A percentile compares a stretch with the other conserved stretches of the same genome.
phyloP scores from a whole-genome alignment of 2,888 invertebrate species.

The Ferrisia virgata region DNA sequence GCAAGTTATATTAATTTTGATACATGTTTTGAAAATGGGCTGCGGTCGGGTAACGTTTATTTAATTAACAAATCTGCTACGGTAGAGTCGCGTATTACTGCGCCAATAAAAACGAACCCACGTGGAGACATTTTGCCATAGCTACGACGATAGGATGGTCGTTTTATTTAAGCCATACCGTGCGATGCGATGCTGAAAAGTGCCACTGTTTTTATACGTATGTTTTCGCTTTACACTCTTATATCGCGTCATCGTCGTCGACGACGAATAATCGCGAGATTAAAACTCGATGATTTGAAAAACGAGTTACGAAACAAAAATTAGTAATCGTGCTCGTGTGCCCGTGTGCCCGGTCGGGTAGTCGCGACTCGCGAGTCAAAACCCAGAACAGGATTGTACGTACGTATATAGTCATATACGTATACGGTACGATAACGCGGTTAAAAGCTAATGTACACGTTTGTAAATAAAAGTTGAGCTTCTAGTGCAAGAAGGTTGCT shows the following conservation, averaged over 20 bases:
- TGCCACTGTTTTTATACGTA: background rate
- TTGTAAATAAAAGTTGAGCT: background rate
- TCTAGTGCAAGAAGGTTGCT: background rate
- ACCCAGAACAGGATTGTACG: background rate
- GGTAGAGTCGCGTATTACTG: background rate
- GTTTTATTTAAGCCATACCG: background rate
- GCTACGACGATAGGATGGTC: no score
- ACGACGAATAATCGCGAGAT: slow-evolving; percentile 2
- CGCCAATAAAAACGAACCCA: background rate
- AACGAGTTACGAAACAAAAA: background rate
- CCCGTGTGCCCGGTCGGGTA: no score
- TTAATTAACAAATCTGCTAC: slow-evolving; percentile 3
- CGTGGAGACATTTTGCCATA: background rate
- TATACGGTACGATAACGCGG: background rate
- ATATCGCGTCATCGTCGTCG: background rate
- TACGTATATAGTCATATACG: no score
- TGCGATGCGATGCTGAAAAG: no score
- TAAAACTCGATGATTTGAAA: slow-evolving; percentile 21
- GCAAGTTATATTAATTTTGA: slow-evolving; percentile 24
- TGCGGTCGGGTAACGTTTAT: background rate
- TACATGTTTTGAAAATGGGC: background rate
- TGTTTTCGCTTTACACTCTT: background rate
- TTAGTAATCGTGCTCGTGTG: background rate
- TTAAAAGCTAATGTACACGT: slow-evolving; percentile 13
- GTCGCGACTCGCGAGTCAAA: no score